These are phyloP conservation scores for Imbricaverruca yamaguchii DNA, from an alignment of 2,888 invertebrate species.

Conservation along the genomic window DNA sequence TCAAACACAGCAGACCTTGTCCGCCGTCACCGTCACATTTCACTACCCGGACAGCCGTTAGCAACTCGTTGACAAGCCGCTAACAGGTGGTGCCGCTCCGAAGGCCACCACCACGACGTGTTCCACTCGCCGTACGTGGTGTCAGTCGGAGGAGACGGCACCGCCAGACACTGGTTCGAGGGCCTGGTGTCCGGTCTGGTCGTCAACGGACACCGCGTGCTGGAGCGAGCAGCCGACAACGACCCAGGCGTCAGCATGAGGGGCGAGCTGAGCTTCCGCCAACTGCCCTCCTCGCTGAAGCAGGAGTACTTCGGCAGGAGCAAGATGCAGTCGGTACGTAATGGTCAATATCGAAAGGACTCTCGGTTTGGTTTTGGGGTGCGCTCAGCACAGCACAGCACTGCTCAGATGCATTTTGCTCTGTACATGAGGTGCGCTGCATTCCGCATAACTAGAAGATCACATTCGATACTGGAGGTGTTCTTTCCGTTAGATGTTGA, in stretches of 20 bases:
- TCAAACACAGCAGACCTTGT: background rate
- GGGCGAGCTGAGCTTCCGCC: constrained; percentile 64
- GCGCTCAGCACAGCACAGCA: no score
- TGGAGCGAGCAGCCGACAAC: constrained; percentile 71
- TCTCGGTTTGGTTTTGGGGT: no score
- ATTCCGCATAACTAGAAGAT: no score
- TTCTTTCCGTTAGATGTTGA: no score
- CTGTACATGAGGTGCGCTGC: no score
- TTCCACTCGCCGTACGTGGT: background rate
- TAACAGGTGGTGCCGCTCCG: background rate
- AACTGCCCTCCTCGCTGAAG: constrained; percentile 26
- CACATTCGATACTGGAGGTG: no score
- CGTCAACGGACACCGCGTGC: constrained; percentile 71
- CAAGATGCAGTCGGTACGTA: background rate
- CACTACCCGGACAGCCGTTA: background rate
- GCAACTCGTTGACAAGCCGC: no score
- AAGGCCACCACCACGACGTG: constrained; percentile 22
- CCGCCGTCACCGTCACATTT: background rate
- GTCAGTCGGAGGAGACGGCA: background rate
- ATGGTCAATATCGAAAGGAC: background rate
- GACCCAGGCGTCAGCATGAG: constrained; percentile 67
- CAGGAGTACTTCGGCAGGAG: constrained; percentile 5
- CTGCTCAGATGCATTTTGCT: no score
- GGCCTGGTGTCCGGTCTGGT: constrained; percentile 86
- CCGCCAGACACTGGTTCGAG: constrained; percentile 49